These are phyloP conservation scores for Steromphala cineraria DNA, from an alignment of 2,888 invertebrate genomes.

Conservation along the genomic window DNA sequence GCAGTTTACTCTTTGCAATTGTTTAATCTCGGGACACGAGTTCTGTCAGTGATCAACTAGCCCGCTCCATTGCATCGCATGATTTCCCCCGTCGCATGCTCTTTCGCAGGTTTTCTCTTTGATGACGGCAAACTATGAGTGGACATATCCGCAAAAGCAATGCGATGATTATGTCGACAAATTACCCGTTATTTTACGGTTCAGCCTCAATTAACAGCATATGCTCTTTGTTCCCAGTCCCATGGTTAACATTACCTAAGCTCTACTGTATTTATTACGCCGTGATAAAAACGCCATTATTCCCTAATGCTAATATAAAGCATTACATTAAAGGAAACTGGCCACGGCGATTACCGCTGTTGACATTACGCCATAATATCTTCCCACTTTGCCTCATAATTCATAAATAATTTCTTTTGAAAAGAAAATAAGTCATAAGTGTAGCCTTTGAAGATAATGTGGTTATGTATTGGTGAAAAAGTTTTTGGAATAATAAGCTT, in stretches of 20 bases:
- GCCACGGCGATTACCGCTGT: neutral
- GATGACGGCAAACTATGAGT: no score
- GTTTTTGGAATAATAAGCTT: neutral
- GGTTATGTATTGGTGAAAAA: neutral
- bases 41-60: no score
- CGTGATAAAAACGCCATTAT: neutral
- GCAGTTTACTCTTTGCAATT: no score
- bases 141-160: neutral
- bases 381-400: neutral
- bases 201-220: neutral
- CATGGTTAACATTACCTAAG: neutral
- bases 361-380: neutral
- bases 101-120: no score
- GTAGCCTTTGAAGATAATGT: neutral
- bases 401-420: constrained; percentile 10
- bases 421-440: neutral
- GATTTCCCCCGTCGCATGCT: no score
- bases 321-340: neutral
- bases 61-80: no score
- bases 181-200: neutral
- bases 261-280: neutral
- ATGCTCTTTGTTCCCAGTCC: neutral
- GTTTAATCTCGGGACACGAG: no score
- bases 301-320: neutral
- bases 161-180: neutral